These are phyloP conservation scores for Lasioglossum vierecki DNA, from an alignment of 2,888 invertebrate genomes.

Conservation along the genomic window DNA sequence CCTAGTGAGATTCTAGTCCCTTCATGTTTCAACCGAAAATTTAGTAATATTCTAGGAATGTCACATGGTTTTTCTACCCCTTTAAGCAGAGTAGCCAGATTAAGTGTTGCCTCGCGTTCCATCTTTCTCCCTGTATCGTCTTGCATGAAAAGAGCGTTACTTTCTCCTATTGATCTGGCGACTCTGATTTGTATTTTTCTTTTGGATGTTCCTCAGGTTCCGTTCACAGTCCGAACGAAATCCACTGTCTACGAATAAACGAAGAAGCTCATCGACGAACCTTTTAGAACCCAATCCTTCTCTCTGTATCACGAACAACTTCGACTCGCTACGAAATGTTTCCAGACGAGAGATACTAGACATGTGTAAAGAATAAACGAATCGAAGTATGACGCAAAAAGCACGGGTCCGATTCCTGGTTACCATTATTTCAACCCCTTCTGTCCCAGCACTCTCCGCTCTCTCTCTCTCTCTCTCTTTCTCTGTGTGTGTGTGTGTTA, in stretches of 20 bases:
- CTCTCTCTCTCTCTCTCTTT: neutral
- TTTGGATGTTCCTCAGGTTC: neutral
- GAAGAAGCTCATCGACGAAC: neutral
- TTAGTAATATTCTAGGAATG: no score
- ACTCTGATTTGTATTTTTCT: no score
- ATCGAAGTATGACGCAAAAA: constrained; percentile 13
- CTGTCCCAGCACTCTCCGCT: neutral
- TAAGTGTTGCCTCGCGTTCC: no score
- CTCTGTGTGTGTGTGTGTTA: neutral
- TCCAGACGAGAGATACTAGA: neutral
- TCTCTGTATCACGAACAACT: neutral
- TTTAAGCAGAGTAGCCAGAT: no score
- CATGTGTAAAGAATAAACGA: constrained; percentile 39
- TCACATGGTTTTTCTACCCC: no score
- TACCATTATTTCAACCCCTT: constrained; percentile 4
- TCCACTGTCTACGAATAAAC: neutral
- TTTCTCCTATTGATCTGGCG: no score
- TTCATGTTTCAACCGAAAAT: no score
- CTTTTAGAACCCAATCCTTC: neutral
- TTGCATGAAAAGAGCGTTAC: no score
- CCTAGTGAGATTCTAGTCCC: no score
- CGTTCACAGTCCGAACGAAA: neutral
- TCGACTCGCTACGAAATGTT: neutral
- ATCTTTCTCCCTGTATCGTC: no score
- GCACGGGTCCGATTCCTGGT: neutral